phyloP scores from a whole-genome alignment of 2,888 invertebrate species.

The Eupsilia transversa region DNA sequence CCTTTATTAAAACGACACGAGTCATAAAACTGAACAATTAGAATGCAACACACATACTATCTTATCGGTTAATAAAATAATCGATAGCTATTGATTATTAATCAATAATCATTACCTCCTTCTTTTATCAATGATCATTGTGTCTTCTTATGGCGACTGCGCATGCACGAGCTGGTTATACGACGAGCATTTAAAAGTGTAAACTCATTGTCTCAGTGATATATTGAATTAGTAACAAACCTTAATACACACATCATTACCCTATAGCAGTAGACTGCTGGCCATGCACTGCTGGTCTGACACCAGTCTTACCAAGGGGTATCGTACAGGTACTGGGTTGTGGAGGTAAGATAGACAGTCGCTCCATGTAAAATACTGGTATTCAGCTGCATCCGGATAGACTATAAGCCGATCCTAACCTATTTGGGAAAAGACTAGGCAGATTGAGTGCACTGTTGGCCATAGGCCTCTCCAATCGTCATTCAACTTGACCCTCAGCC shows the following conservation, averaged over 20 bases:
- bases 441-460: too few relatives aligned
- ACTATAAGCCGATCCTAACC: too few relatives aligned
- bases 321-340: too few relatives aligned
- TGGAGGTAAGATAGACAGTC: too few relatives aligned
- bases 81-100: conserved; percentile 21
- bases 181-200: conserved; percentile 20
- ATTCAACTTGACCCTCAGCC: not conserved
- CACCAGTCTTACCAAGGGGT: too few relatives aligned
- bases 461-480: too few relatives aligned
- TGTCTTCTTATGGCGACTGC: conserved; percentile 10
- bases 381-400: too few relatives aligned
- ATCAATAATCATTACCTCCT: conserved; percentile 12
- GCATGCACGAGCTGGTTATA: conserved; percentile 8
- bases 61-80: conserved; percentile 13
- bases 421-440: too few relatives aligned
- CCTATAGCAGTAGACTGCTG: not conserved
- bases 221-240: not conserved
- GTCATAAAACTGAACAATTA: conserved; percentile 9
- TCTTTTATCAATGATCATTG: conserved; percentile 14
- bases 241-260: not conserved
- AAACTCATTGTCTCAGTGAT: conserved; percentile 25
- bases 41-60: conserved; percentile 21
- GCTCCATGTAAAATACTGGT: too few relatives aligned
- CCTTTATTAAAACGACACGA: not conserved
- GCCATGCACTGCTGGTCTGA: too few relatives aligned